A percentile compares a stretch with the other conserved stretches of the same genome.
These are phyloP conservation scores for Onychomys leucogaster DNA, from an alignment of 2,797 vertebrate species.

Conservation along the genomic window DNA sequence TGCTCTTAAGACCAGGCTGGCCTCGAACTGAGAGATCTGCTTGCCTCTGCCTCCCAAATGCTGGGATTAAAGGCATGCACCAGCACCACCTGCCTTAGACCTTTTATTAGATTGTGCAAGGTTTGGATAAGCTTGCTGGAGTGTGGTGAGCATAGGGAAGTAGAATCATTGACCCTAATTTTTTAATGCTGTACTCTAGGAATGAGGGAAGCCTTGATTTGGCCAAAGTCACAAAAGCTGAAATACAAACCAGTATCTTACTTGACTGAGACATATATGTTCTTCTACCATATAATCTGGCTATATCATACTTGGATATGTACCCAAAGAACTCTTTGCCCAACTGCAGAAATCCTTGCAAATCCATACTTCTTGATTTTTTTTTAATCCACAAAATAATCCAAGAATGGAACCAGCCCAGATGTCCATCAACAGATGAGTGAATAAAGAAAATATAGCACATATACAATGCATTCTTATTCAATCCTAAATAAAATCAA, in stretches of 20 bases:
- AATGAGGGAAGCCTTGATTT: constrained; percentile 5
- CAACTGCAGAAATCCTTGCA: background rate
- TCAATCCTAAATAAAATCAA: background rate
- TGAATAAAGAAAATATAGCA: background rate
- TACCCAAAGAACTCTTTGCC: background rate
- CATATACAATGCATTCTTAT: background rate
- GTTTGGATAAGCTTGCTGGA: background rate
- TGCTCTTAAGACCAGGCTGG: background rate
- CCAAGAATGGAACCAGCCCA: background rate
- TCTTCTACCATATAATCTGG: background rate
- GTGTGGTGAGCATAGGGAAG: background rate
- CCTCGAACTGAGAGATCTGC: background rate
- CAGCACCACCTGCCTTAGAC: background rate
- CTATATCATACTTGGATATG: background rate
- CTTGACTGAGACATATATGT: background rate
- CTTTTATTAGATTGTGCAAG: background rate
- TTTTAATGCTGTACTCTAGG: background rate
- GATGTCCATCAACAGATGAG: background rate
- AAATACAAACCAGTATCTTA: background rate
- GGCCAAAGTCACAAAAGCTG: constrained; percentile 20
- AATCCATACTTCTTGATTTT: background rate
- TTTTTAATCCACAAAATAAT: background rate
- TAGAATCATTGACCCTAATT: background rate
- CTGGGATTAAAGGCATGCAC: background rate
- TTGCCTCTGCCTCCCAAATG: background rate